Conservation (phyloP, 1,140 invertebrate genomes). For the Drosophila nannoptera region DNA sequence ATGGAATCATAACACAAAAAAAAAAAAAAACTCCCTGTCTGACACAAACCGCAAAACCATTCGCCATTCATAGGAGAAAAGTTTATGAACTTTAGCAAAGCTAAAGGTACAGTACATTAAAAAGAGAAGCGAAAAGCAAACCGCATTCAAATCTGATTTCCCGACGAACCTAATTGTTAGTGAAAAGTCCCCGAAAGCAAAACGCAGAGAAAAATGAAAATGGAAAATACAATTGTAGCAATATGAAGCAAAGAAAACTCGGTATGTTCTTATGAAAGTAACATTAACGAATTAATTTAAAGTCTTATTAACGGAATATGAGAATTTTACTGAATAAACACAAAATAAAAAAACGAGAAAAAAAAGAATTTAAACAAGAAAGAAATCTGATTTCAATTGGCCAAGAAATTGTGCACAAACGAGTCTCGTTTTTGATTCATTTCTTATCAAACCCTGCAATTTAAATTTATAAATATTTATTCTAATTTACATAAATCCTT, state of each 20-base stretch:
- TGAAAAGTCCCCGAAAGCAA: slow-evolving; percentile 30
- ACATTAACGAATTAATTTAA: slow-evolving; percentile 77
- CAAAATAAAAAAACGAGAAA: slow-evolving; percentile 34
- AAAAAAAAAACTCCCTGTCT: slow-evolving; percentile 26
- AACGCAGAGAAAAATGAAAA: slow-evolving; percentile 29
- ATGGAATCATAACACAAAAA: slow-evolving; percentile 8
- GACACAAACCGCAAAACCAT: slow-evolving; percentile 32
- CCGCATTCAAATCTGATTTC: slow-evolving; percentile 60
- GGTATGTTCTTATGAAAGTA: slow-evolving; percentile 77
- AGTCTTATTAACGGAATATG: slow-evolving; percentile 73
- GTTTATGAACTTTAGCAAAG: slow-evolving; percentile 68
- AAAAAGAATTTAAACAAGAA: slow-evolving; percentile 17
- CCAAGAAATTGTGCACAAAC: slow-evolving; percentile 8
- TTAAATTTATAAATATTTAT: background rate
- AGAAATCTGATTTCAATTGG: slow-evolving; percentile 5
- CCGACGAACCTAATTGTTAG: slow-evolving; percentile 52
- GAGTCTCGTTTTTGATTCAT: slow-evolving; percentile 19
- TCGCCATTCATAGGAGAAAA: slow-evolving; percentile 4
- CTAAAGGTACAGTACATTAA: slow-evolving; percentile 69
- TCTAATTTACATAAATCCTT: background rate
- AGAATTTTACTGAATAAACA: slow-evolving; percentile 75
- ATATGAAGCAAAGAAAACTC: slow-evolving; percentile 70
- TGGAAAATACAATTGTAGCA: slow-evolving; percentile 58
- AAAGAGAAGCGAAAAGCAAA: slow-evolving; percentile 49
- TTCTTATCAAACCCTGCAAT: background rate